These are phyloP conservation scores for Lagenorhynchus albirostris DNA, from an alignment of 2,113 vertebrate species.

Conservation along the genomic window DNA sequence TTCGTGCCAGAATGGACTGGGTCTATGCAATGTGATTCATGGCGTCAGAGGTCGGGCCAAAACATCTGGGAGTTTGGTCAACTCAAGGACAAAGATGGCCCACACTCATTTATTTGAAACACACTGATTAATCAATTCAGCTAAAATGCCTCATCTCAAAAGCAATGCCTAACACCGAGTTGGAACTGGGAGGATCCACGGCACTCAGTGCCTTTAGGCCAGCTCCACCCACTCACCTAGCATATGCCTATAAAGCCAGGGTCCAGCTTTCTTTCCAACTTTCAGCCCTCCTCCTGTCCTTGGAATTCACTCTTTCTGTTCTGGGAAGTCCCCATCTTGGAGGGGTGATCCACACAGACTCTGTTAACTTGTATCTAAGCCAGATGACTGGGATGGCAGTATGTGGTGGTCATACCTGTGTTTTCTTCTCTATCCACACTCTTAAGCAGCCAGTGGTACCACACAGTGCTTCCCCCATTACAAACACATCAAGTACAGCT, in stretches of 20 bases:
- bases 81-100: neutral
- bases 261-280: neutral
- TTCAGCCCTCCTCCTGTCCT: neutral
- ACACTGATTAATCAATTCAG: neutral
- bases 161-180: neutral
- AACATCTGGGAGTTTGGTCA: neutral
- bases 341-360: neutral
- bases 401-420: fast-evolving
- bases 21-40: neutral
- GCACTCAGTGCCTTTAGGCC: neutral
- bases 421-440: neutral
- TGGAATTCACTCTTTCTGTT: neutral
- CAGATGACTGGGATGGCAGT: neutral
- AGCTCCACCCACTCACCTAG: neutral
- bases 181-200: neutral
- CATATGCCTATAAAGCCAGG: neutral
- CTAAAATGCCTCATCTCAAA: neutral
- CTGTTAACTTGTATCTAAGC: neutral
- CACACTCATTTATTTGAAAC: neutral
- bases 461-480: neutral
- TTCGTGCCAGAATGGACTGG: neutral
- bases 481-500: neutral
- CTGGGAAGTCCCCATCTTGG: neutral
- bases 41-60: neutral
- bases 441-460: neutral